A percentile compares a stretch with the other conserved stretches of the same genome.
Evolutionary conservation across 2,888 invertebrate genomes (phyloP).

Genomic region (Leucania comma): DNA sequence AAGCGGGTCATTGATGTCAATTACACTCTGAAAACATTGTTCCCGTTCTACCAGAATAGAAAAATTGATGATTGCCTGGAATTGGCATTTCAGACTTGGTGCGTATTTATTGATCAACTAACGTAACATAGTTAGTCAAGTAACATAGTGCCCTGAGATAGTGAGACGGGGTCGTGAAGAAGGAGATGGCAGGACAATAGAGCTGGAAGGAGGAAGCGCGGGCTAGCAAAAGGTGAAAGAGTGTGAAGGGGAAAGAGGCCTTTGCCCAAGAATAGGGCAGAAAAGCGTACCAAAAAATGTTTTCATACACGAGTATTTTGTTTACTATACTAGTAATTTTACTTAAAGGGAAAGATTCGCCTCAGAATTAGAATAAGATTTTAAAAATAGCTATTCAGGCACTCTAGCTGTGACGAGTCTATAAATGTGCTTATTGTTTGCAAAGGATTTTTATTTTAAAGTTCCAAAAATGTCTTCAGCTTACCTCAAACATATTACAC

Average conservation of each 20-base stretch:
- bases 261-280: too few relatives aligned
- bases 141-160: too few relatives aligned
- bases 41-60: constrained; percentile 91
- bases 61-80: constrained; percentile 79
- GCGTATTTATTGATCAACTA: constrained; percentile 63
- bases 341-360: background rate
- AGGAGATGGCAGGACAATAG: too few relatives aligned
- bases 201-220: too few relatives aligned
- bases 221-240: too few relatives aligned
- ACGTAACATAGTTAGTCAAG: too few relatives aligned
- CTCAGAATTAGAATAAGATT: constrained; percentile 7
- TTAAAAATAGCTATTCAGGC: background rate
- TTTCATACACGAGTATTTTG: too few relatives aligned
- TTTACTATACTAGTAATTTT: background rate
- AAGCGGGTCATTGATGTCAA: constrained; percentile 93
- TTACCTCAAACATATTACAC: background rate
- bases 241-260: too few relatives aligned
- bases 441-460: background rate
- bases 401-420: background rate
- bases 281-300: too few relatives aligned
- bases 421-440: background rate
- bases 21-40: constrained; percentile 92
- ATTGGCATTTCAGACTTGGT: constrained; percentile 78
- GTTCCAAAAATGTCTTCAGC: background rate
- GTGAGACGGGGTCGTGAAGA: too few relatives aligned